Conservation (phyloP, 1,140 invertebrate genomes). For the Yoshiicerus persimilis region DNA sequence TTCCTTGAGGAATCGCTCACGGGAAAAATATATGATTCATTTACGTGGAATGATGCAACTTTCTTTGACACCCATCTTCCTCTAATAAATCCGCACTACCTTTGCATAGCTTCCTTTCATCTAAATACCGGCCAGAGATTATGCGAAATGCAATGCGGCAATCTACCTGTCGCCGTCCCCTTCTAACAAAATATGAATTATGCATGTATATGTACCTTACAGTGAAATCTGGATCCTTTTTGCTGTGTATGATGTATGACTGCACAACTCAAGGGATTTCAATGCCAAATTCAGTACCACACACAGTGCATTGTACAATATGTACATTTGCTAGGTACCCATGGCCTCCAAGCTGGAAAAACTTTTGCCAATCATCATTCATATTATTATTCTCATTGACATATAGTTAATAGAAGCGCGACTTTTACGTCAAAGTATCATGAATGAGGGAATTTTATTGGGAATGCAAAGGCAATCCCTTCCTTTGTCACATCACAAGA, state of each 20-base stretch:
- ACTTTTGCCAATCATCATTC: neutral
- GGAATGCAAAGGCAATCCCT: neutral
- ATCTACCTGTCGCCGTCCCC: neutral
- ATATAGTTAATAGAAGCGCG: slow-evolving; percentile 9
- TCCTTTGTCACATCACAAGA: neutral
- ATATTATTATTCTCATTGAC: slow-evolving; percentile 7
- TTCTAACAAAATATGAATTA: neutral
- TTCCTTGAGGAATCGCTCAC: neutral
- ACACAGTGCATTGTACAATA: neutral
- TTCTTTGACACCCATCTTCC: slow-evolving; percentile 7
- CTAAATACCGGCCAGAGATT: neutral
- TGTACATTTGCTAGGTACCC: neutral
- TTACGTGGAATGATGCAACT: neutral
- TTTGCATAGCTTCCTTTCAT: neutral
- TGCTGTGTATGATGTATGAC: neutral
- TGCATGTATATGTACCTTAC: neutral
- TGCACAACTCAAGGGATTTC: slow-evolving; percentile 12
- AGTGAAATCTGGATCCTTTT: neutral
- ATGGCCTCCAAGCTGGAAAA: slow-evolving; percentile 3
- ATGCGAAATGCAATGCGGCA: neutral
- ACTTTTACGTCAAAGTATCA: slow-evolving; percentile 4
- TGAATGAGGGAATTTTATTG: neutral
- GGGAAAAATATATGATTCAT: slow-evolving; percentile 10
- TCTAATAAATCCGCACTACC: neutral
- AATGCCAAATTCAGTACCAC: slow-evolving; percentile 16